Evolutionary conservation across 2,888 invertebrate genomes (phyloP).

Genomic region (Crepidodera aurea): DNA sequence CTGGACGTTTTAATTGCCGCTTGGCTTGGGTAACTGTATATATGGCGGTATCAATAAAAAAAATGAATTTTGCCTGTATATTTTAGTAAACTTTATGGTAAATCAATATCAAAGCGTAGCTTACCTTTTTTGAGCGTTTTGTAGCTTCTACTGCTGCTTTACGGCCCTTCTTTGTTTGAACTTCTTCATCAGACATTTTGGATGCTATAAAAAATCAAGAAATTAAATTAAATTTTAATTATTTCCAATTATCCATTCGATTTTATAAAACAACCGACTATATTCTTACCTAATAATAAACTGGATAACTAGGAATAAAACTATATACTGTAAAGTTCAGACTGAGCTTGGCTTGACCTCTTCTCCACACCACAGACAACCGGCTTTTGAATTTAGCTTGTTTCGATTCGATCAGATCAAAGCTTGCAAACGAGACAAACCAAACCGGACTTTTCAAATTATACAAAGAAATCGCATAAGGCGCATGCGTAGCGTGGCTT

Average conservation of each 20-base stretch:
- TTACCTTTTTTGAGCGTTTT: conserved; percentile 38
- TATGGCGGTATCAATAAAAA: neutral
- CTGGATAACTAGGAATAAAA: neutral
- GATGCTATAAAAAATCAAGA: neutral
- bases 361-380: neutral
- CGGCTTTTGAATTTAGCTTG: neutral
- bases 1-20: neutral
- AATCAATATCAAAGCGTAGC: neutral
- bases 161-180: conserved; percentile 39
- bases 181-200: conserved; percentile 40
- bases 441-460: conserved; percentile 23
- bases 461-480: neutral
- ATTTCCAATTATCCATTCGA: neutral
- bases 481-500: conserved; percentile 17
- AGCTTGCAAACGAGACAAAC: conserved; percentile 6
- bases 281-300: neutral
- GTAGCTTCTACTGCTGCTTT: conserved; percentile 35
- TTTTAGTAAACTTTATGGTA: neutral
- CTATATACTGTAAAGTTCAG: neutral
- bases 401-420: neutral
- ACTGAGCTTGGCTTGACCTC: conserved; percentile 1
- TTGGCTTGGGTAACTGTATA: neutral
- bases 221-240: neutral
- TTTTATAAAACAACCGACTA: neutral
- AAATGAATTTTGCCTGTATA: neutral